Evolutionary conservation across 2,888 invertebrate species (phyloP).

Genomic region (Heliconius hortense): DNA sequence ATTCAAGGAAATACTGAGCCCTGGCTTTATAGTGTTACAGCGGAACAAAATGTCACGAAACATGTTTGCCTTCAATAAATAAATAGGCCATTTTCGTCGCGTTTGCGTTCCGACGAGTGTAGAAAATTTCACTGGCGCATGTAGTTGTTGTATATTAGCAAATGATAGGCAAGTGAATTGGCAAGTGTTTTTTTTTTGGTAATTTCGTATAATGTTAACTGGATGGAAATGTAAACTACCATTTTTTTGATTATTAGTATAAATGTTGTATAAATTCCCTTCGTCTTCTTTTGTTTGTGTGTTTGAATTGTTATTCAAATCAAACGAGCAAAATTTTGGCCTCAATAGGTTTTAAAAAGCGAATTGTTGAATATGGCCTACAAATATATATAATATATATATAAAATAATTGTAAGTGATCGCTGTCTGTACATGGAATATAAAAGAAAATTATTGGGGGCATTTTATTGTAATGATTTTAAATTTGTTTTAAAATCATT

Average conservation of each 20-base stretch:
- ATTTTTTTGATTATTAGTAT: too few species aligned
- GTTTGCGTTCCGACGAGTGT: slow-evolving; percentile 41
- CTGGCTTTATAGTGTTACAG: slow-evolving; percentile 26
- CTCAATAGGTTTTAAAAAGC: background rate
- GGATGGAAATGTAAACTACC: background rate
- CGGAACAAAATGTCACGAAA: slow-evolving; percentile 36
- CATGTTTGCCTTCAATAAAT: slow-evolving; percentile 33
- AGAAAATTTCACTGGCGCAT: slow-evolving; percentile 51
- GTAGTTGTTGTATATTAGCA: slow-evolving; percentile 55
- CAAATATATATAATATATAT: too few species aligned
- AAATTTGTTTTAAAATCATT: too few species aligned
- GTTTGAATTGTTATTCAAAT: background rate
- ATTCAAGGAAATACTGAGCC: slow-evolving; percentile 25
- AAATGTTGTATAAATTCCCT: background rate
- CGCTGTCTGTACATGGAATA: too few species aligned
- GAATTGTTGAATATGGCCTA: background rate
- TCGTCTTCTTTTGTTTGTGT: background rate
- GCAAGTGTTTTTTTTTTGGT: background rate
- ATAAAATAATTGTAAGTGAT: too few species aligned
- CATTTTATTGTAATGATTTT: too few species aligned
- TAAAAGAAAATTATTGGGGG: too few species aligned
- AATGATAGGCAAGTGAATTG: slow-evolving; percentile 43
- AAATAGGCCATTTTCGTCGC: slow-evolving; percentile 32
- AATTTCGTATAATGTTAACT: background rate
- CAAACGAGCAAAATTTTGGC: background rate